Evolutionary conservation across 2,888 invertebrate genomes (phyloP).

Genomic region (Andrena camellia): DNA sequence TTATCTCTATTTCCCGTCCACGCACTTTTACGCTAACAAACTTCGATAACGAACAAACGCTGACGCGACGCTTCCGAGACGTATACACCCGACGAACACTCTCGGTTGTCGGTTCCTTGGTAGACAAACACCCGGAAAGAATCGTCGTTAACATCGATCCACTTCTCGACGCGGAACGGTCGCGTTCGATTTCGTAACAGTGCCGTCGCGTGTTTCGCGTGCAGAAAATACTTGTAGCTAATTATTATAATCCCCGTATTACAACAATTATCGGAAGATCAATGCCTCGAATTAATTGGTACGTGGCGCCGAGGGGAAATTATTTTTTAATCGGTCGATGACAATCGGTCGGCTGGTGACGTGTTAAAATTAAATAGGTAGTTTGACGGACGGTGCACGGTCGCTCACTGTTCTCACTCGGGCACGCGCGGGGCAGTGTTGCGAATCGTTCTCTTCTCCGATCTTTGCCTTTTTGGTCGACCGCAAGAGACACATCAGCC

Average conservation of each 20-base stretch:
- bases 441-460: not conserved
- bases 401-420: no score
- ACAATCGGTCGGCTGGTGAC: not conserved
- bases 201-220: conserved; percentile 21
- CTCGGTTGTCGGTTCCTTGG: not conserved
- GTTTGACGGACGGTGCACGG: not conserved
- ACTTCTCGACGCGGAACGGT: not conserved
- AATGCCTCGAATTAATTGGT: conserved; percentile 19
- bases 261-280: conserved; percentile 19
- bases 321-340: conserved; percentile 8
- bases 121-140: not conserved
- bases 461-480: conserved; percentile 4
- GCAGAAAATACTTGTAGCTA: conserved; percentile 10
- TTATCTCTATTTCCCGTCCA: conserved; percentile 58
- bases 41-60: conserved; percentile 64
- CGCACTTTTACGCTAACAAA: conserved; percentile 55
- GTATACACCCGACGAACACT: not conserved
- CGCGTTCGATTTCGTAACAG: not conserved
- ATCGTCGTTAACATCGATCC: conserved; percentile 1
- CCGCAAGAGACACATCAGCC: conserved; percentile 35
- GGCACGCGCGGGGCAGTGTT: not conserved
- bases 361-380: not conserved
- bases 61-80: conserved; percentile 53
- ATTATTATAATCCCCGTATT: conserved; percentile 21
- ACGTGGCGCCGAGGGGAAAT: not conserved